A percentile compares a stretch with the other conserved stretches of the same genome.
These are phyloP conservation scores for Psettodes erumei DNA, from an alignment of 2,113 vertebrate genomes.

Conservation along the genomic window DNA sequence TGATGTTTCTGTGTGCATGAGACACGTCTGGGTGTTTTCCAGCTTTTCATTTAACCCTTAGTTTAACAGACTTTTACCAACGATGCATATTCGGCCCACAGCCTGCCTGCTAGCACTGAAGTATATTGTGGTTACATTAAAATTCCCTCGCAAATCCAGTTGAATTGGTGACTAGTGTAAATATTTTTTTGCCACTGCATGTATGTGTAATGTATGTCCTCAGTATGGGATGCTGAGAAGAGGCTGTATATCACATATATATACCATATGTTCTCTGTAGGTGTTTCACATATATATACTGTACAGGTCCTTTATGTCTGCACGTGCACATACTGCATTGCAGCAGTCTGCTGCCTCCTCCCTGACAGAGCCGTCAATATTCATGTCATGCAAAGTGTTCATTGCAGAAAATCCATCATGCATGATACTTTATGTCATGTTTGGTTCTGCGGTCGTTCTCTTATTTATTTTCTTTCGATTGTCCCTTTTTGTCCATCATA, in stretches of 20 bases:
- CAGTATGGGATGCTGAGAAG: neutral
- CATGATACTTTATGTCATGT: neutral
- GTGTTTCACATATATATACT: neutral
- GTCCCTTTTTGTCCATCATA: neutral
- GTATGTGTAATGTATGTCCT: neutral
- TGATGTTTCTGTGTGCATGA: neutral
- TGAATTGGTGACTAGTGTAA: neutral
- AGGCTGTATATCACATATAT: neutral
- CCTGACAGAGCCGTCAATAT: slow-evolving; percentile 1
- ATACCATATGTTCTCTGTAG: neutral
- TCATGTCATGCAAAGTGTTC: neutral
- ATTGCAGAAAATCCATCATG: neutral
- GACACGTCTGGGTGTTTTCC: neutral
- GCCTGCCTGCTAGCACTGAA: neutral
- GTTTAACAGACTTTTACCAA: neutral
- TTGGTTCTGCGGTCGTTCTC: neutral
- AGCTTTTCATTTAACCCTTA: slow-evolving; percentile 9
- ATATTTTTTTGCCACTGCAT: neutral
- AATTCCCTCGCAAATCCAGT: neutral
- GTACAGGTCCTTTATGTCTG: neutral
- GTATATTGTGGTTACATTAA: neutral
- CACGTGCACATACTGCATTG: slow-evolving; percentile 33
- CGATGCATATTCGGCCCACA: neutral
- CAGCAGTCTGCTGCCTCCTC: slow-evolving; percentile 13
- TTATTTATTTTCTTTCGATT: neutral